Evolutionary conservation across 1,140 invertebrate species (phyloP).

Genomic region (Caenorhabditis remanei): DNA sequence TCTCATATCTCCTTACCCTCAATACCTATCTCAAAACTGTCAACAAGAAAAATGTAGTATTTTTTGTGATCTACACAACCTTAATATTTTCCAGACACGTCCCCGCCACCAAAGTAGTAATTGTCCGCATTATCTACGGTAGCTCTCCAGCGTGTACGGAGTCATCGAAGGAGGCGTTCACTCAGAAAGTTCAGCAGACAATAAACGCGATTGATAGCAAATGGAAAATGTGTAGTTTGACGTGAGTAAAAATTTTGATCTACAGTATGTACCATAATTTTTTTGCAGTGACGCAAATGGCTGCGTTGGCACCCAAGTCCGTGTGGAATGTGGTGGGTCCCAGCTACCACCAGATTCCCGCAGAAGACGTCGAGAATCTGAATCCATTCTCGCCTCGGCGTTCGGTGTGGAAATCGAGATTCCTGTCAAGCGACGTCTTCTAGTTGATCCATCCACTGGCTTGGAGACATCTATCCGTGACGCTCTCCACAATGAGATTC

Average conservation of each 20-base stretch:
- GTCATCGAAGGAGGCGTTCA: conserved; percentile 72
- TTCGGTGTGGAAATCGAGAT: conserved; percentile 69
- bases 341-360: background rate
- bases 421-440: conserved; percentile 60
- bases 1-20: too few species aligned
- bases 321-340: conserved; percentile 54
- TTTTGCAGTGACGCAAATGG: conserved; percentile 56
- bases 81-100: conserved; percentile 49
- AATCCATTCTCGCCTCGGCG: conserved; percentile 14
- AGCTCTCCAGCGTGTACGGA: conserved; percentile 71
- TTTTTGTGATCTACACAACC: too few species aligned
- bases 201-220: conserved; percentile 72
- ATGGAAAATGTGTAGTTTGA: conserved; percentile 70
- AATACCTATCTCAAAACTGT: too few species aligned
- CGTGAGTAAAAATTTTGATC: conserved; percentile 24
- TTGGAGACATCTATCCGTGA: conserved; percentile 67
- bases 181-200: conserved; percentile 69
- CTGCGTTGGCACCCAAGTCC: conserved; percentile 58
- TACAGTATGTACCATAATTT: background rate
- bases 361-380: conserved; percentile 5
- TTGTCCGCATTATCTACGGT: conserved; percentile 72
- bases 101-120: conserved; percentile 66
- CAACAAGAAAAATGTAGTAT: too few species aligned
- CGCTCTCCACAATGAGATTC: conserved; percentile 73
- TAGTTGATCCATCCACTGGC: background rate